These are phyloP conservation scores for Caenorhabditis macrosperma DNA, from an alignment of 2,888 invertebrate genomes.

Conservation along the genomic window DNA sequence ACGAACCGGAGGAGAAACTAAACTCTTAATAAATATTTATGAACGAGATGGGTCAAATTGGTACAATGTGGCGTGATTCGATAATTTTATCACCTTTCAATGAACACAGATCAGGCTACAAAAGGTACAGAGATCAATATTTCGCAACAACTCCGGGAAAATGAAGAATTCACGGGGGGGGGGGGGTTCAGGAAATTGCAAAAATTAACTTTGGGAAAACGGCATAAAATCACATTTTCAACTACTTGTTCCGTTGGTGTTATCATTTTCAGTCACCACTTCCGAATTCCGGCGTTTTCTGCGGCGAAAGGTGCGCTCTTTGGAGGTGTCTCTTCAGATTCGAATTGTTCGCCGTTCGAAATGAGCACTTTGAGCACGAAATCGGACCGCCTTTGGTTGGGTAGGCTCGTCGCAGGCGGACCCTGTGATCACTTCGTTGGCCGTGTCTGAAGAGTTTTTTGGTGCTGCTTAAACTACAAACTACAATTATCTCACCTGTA, in stretches of 20 bases:
- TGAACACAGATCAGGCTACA: too few relatives aligned
- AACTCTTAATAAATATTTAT: too few relatives aligned
- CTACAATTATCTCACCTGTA: constrained; percentile 16
- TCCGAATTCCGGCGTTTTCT: not conserved
- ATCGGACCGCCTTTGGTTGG: constrained; percentile 28
- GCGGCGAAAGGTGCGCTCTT: constrained; percentile 4
- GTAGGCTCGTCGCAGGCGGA: constrained; percentile 3
- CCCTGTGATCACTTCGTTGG: constrained; percentile 15
- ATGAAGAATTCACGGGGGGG: too few relatives aligned
- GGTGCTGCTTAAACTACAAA: not conserved
- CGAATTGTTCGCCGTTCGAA: constrained; percentile 4
- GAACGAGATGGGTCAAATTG: too few relatives aligned
- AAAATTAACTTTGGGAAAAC: not conserved
- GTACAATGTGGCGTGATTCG: too few relatives aligned
- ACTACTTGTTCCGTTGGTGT: not conserved
- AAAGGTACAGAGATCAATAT: too few relatives aligned
- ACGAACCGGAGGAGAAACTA: too few relatives aligned
- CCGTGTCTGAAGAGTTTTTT: constrained; percentile 38
- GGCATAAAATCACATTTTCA: not conserved
- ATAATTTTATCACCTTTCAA: too few relatives aligned
- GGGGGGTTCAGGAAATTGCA: not conserved
- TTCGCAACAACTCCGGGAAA: not conserved
- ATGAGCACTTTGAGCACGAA: constrained; percentile 30
- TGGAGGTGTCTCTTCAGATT: constrained; percentile 26
- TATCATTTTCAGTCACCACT: not conserved